Percentiles rank a stretch among this genome's conserved stretches.
These are phyloP conservation scores for Spongilla lacustris DNA, from an alignment of 37 sponge, comb jelly and placozoan genomes.

Conservation along the genomic window DNA sequence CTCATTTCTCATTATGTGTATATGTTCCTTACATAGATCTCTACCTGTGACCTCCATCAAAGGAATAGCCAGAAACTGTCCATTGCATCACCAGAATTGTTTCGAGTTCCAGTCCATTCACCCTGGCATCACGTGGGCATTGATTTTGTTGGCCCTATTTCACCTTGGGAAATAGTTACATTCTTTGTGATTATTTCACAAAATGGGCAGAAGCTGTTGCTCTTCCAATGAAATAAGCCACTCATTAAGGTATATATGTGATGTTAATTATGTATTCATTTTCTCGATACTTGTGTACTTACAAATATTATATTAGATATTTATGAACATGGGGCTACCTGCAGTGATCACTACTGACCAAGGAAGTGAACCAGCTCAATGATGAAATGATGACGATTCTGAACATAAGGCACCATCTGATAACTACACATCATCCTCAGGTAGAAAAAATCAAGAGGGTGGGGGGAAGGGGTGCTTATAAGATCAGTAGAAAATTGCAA, in stretches of 20 bases:
- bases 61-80: conserved; percentile 40
- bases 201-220: conserved; percentile 62
- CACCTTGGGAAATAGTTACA: conserved; percentile 45
- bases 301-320: conserved; percentile 37
- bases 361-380: conserved; percentile 58
- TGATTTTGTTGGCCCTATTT: conserved; percentile 60
- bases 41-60: conserved; percentile 72
- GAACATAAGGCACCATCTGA: conserved; percentile 39
- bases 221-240: conserved; percentile 31
- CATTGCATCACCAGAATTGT: conserved; percentile 54
- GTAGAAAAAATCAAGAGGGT: conserved; percentile 13
- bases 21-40: conserved; percentile 14
- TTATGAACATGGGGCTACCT: conserved; percentile 69
- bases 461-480: too few relatives aligned
- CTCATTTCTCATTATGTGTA: not conserved
- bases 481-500: too few relatives aligned
- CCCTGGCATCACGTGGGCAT: conserved; percentile 80
- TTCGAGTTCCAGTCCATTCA: conserved; percentile 69
- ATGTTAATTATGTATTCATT: not conserved
- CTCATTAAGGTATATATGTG: conserved; percentile 65
- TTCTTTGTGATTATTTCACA: conserved; percentile 76
- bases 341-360: conserved; percentile 57
- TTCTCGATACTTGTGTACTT: not conserved
- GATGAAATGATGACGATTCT: conserved; percentile 35
- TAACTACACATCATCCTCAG: conserved; percentile 73